Conservation (phyloP, 2,113 vertebrate genomes). For the Mesembrinibis cayennensis region DNA sequence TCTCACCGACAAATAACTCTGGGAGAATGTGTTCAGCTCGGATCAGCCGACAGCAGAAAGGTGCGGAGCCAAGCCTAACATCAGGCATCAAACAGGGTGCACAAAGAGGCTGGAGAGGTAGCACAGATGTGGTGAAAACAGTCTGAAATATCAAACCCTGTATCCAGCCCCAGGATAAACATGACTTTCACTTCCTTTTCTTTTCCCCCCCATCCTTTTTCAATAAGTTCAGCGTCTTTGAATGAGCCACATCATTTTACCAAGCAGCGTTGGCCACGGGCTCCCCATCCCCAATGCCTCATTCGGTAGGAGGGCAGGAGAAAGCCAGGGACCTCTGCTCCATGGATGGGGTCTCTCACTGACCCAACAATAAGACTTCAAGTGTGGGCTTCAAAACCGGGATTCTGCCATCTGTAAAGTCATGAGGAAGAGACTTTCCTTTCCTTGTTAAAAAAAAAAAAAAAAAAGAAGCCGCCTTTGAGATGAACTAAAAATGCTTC, state of each 20-base stretch:
- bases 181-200: background rate
- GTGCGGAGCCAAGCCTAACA: background rate
- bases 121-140: background rate
- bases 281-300: background rate
- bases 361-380: background rate
- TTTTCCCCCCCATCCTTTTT: background rate
- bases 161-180: background rate
- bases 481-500: slow-evolving; percentile 22
- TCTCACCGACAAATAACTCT: background rate
- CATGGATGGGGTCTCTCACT: background rate
- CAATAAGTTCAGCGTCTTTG: background rate
- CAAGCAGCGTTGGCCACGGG: fast-evolving
- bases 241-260: background rate
- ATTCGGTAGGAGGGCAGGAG: background rate
- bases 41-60: background rate
- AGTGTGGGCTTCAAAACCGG: background rate
- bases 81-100: slow-evolving; percentile 9
- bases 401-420: background rate
- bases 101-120: slow-evolving; percentile 19
- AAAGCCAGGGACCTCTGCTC: background rate
- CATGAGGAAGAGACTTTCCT: background rate
- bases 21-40: background rate
- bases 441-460: background rate
- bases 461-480: background rate
- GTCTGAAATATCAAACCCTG: background rate